Conservation (phyloP, 2,797 vertebrate genomes). For the Galago senegalensis region DNA sequence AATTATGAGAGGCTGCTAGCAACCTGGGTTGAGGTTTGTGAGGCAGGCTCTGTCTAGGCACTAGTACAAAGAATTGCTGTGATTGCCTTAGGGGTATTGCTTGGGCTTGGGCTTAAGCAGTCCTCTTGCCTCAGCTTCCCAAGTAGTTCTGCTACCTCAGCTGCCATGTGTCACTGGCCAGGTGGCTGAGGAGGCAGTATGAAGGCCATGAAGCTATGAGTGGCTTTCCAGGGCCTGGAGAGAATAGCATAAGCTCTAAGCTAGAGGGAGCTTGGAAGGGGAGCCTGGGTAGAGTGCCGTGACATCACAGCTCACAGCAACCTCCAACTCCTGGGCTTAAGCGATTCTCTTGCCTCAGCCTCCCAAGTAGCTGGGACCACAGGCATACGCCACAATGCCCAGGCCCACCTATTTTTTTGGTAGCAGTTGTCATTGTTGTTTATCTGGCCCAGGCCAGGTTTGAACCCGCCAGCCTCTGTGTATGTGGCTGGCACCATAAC, state of each 20-base stretch:
- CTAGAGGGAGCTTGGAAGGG: background rate
- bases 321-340: too few species aligned
- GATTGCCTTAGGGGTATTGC: too few species aligned
- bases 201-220: background rate
- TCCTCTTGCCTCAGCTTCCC: background rate
- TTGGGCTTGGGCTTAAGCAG: background rate
- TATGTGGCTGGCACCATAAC: too few species aligned
- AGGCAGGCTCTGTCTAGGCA: background rate
- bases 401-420: too few species aligned
- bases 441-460: too few species aligned
- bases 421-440: too few species aligned
- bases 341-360: too few species aligned
- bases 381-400: too few species aligned
- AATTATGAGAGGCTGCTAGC: background rate
- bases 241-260: background rate
- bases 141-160: background rate
- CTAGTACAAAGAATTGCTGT: background rate
- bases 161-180: background rate
- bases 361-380: too few species aligned
- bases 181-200: background rate
- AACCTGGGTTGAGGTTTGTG: background rate
- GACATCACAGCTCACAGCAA: too few species aligned
- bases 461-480: too few species aligned
- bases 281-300: too few species aligned
- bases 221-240: background rate